Conservation (phyloP, 2,113 vertebrate species). For the Pteropus alecto region DNA sequence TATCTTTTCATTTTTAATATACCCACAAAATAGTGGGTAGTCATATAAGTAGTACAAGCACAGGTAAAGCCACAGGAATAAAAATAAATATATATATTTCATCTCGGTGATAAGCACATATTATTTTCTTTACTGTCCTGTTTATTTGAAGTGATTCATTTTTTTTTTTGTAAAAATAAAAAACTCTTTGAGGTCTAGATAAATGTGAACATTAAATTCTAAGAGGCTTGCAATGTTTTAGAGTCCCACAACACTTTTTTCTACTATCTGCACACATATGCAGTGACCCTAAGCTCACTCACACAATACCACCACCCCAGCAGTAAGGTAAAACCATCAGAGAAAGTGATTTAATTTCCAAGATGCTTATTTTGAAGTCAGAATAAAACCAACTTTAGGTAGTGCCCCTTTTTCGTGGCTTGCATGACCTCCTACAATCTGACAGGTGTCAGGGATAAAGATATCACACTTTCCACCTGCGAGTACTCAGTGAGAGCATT, state of each 20-base stretch:
- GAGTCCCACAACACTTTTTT: neutral
- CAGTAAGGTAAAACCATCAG: conserved; percentile 2
- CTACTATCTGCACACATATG: neutral
- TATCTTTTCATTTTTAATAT: neutral
- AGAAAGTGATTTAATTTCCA: neutral
- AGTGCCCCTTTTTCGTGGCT: neutral
- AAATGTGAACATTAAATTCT: conserved; percentile 28
- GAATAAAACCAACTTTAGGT: neutral
- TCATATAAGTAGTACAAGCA: neutral
- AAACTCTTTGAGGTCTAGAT: neutral
- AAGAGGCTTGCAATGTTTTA: neutral
- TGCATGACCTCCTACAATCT: neutral
- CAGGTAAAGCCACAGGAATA: conserved; percentile 5
- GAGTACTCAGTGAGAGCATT: neutral
- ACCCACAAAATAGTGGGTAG: neutral
- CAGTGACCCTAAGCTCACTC: neutral
- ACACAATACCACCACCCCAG: neutral
- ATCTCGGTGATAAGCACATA: neutral
- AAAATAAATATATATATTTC: neutral
- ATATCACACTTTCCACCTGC: neutral
- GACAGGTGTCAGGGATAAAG: conserved; percentile 19
- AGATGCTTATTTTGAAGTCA: conserved; percentile 26
- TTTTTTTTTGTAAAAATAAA: neutral
- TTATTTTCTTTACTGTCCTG: neutral
- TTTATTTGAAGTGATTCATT: neutral